Conservation (phyloP, 2,888 invertebrate genomes). For the Aethes cnicana region DNA sequence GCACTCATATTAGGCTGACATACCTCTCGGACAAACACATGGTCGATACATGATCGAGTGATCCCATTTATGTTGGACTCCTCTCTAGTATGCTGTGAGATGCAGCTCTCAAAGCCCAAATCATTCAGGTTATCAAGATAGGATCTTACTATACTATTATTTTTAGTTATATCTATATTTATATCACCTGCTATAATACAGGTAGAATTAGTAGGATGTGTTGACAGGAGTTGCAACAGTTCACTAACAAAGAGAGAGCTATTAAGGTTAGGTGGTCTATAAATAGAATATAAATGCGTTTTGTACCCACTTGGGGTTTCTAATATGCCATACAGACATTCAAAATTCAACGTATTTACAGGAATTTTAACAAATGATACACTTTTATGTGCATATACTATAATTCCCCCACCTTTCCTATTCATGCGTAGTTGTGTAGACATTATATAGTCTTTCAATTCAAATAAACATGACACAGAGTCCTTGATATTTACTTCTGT, state of each 20-base stretch:
- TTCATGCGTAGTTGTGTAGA: background rate
- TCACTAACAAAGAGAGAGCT: background rate
- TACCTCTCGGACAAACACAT: background rate
- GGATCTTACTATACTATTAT: background rate
- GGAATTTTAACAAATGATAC: background rate
- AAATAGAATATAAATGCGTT: background rate
- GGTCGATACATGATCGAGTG: background rate
- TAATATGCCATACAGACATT: background rate
- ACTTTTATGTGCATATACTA: conserved; percentile 1
- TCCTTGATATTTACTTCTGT: conserved; percentile 3
- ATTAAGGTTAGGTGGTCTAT: background rate
- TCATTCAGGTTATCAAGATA: background rate
- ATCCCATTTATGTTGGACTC: background rate
- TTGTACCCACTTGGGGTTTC: background rate
- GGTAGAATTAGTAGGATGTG: background rate
- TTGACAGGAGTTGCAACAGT: background rate
- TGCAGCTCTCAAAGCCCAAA: background rate
- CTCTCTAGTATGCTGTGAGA: background rate
- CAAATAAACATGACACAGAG: background rate
- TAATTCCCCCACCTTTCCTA: background rate
- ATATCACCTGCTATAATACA: background rate
- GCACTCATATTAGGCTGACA: background rate
- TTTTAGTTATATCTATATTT: background rate
- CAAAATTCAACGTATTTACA: background rate
- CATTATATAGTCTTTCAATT: background rate